phyloP scores from a whole-genome alignment of 2,888 invertebrate genomes.

The Lochmaea capreae region DNA sequence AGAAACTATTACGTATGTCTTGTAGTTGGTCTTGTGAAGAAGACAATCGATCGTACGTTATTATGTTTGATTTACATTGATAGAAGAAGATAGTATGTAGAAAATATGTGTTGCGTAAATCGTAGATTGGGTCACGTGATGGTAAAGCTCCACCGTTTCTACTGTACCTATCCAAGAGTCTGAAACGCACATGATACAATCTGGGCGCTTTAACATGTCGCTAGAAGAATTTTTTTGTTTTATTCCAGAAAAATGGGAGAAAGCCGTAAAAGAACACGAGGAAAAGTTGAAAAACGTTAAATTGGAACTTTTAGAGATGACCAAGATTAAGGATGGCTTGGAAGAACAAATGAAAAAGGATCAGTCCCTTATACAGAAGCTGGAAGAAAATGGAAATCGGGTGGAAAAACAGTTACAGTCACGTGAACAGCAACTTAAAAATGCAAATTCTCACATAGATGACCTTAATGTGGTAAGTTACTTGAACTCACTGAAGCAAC shows the following conservation, averaged over 20 bases:
- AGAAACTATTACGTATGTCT: too few relatives aligned
- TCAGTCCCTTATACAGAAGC: conserved; percentile 53
- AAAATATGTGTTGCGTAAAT: too few relatives aligned
- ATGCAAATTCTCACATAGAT: conserved; percentile 53
- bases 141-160: too few relatives aligned
- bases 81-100: too few relatives aligned
- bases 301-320: conserved; percentile 43
- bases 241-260: conserved; percentile 52
- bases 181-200: too few relatives aligned
- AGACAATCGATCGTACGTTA: too few relatives aligned
- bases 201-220: too few relatives aligned
- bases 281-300: conserved; percentile 48
- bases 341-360: conserved; percentile 55
- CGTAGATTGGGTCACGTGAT: too few relatives aligned
- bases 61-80: too few relatives aligned
- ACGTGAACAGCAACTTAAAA: conserved; percentile 57
- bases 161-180: too few relatives aligned
- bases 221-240: background rate
- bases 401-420: conserved; percentile 57
- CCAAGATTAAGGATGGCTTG: conserved; percentile 44
- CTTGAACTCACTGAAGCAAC: background rate
- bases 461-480: conserved; percentile 56
- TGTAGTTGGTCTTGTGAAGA: too few relatives aligned
- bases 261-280: conserved; percentile 50
- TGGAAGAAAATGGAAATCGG: conserved; percentile 59